Evolutionary conservation across 2,888 invertebrate genomes (phyloP).

Genomic region (Pseudoips prasinana): DNA sequence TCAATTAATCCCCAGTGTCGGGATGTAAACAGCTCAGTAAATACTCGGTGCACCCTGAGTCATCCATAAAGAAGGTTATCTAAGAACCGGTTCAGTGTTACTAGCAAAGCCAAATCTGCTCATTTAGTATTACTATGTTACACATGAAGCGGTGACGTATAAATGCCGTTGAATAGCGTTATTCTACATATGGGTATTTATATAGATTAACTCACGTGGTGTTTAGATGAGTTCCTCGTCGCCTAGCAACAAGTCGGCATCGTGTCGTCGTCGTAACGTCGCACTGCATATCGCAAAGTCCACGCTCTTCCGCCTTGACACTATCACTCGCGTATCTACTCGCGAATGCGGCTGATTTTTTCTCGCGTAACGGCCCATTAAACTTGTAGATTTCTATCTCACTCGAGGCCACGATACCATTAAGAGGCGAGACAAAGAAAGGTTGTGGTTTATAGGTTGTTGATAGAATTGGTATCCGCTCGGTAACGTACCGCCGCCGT

Average conservation of each 20-base stretch:
- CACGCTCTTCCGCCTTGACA: constrained; percentile 68
- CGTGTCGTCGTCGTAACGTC: constrained; percentile 28
- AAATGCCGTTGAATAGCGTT: too few species aligned
- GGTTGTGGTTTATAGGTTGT: constrained; percentile 82
- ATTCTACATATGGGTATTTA: too few species aligned
- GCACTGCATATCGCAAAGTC: constrained; percentile 58
- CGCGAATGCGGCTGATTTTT: constrained; percentile 82
- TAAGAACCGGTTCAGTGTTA: constrained; percentile 21
- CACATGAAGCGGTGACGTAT: constrained; percentile 38
- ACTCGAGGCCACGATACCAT: constrained; percentile 63
- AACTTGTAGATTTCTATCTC: constrained; percentile 81
- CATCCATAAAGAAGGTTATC: constrained; percentile 25
- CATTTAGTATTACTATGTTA: constrained; percentile 39
- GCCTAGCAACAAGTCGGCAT: constrained; percentile 55
- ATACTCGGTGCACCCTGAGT: constrained; percentile 16
- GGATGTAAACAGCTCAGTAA: constrained; percentile 23
- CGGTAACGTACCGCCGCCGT: constrained; percentile 75
- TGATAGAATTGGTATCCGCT: constrained; percentile 82
- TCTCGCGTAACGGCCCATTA: constrained; percentile 82
- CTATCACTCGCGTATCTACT: constrained; percentile 81
- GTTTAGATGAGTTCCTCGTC: constrained; percentile 7
- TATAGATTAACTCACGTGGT: constrained; percentile 28
- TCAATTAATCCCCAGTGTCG: too few species aligned
- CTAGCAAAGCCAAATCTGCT: constrained; percentile 3
- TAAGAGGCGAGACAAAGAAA: constrained; percentile 81